Base-by-base conservation (phyloP, 2,888 invertebrate genomes). In the Zygogramma bicolorata region DNA sequence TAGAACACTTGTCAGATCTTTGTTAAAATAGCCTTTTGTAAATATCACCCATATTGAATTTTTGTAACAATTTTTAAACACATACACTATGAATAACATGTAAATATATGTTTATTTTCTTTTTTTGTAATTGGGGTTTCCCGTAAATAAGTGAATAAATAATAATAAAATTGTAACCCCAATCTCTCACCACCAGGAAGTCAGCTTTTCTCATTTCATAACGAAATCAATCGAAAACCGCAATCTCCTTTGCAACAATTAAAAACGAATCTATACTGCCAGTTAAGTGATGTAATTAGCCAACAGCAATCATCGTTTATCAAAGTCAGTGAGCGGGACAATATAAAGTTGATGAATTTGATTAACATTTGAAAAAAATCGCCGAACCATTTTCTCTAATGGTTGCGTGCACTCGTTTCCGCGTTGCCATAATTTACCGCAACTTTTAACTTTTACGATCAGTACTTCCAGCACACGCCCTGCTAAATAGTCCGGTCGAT, bases 371-470 rank as follows among this genome's bases (percentile, higher is more conserved):
- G 29, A 20, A 46, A 46, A 31, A 63, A 63, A 63, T 29, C 49
- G 63, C n/a, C 62, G 42, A 42, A 62, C 62, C 42, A 62, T 62
- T 42, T 34, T 42, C 27, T 40, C 18, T 29, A 63, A 46, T 46
- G 18, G 40, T 46, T 63, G 46, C 63, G 7, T 63, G 27, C 46
- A 46, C 13, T 62, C 15, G 7, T 29, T 63, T 63, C 63, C 46
- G 63, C 29, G 46, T 63, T 63, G 46, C 63, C 15, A 42, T 46
- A 46, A 46, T 29, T 46, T 46, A 29, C 46, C 27, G 63, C 63
- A 42, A 42, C n/a, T 20, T 34, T 53, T 27, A 53, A 53, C 53
- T 53, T 53, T 27, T 53, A 27, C n/a, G 53, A 27, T 27, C 13
- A n/a, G 53, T 53, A 53, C 6, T 53, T 25, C 53, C 13, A 25